A percentile compares a stretch with the other conserved stretches of the same genome.
phyloP scores from a whole-genome alignment of 2,113 vertebrate genomes.

The Pavo muticus region DNA sequence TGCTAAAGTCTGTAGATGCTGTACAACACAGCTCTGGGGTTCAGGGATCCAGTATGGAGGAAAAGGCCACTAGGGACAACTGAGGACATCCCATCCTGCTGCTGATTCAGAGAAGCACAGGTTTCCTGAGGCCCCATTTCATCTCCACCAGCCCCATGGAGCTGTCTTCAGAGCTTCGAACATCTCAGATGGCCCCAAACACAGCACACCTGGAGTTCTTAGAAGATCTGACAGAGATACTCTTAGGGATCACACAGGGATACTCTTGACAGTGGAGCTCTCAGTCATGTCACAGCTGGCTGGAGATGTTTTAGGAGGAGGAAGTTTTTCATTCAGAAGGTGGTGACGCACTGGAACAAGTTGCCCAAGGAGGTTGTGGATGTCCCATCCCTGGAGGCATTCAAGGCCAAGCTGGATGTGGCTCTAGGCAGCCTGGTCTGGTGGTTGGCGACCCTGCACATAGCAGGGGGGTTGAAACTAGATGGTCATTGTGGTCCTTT shows the following conservation, averaged over 20 bases:
- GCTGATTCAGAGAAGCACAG: background rate
- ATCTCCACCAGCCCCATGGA: background rate
- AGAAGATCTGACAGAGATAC: too few relatives aligned
- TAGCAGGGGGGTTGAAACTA: too few relatives aligned
- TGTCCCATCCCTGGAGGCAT: too few relatives aligned
- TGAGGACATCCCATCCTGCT: background rate
- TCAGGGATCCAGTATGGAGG: background rate
- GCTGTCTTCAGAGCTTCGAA: background rate
- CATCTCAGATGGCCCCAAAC: background rate
- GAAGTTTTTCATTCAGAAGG: too few relatives aligned
- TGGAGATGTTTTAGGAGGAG: background rate
- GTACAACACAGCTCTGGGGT: background rate
- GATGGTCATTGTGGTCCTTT: too few relatives aligned
- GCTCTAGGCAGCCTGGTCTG: too few relatives aligned
- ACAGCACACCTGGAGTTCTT: background rate
- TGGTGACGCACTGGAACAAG: too few relatives aligned
- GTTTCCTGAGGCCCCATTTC: background rate
- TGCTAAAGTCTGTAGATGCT: background rate
- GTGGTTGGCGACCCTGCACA: too few relatives aligned
- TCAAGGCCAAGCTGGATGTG: too few relatives aligned
- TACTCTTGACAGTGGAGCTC: background rate
- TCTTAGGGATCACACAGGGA: background rate
- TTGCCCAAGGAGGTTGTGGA: too few relatives aligned
- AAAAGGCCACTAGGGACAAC: background rate
- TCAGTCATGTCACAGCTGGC: background rate